Base-by-base conservation (phyloP, 2,888 invertebrate species). In the Stenotaenia linearis region DNA sequence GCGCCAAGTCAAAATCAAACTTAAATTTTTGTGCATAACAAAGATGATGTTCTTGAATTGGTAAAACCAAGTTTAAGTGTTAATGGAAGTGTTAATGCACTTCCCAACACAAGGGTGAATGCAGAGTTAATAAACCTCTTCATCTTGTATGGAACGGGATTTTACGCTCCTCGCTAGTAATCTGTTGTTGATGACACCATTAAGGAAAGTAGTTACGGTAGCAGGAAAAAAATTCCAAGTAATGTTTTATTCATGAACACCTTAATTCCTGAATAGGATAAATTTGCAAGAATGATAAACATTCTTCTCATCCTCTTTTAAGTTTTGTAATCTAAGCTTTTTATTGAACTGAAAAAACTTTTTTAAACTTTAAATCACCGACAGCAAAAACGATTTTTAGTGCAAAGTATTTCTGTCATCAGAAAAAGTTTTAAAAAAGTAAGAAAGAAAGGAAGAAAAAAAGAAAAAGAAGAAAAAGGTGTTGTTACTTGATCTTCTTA, bases 71-170 rank as follows among this genome's bases (percentile, higher is more conserved):
- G 21, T 21, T 4, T 21, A 23, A 61, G 25, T 7, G 61, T 7
- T 2, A 23, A 25, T 61, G 25, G 21, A 61, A 61, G 23, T n/a
- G n/a, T n/a, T n/a, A n/a, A n/a, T n/a, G n/a, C n/a, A n/a, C 23
- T 61, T 61, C 25, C 61, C 61, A n/a, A n/a, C n/a, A 1, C 15
- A 23, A 9, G 61, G 61, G 5, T 23, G 23, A 61, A 23, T 61
- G 61, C 7, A 61, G n/a, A n/a, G 61, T 61, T 61, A 61, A 61
- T 61, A 61, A 61, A 61, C 61, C 61, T 23, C 61, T 61, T 61
- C 61, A 61, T 25, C 61, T 25, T 61, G 0, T 23, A 61, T 15
- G 5, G 12, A 45, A 4, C 61, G 21, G 6, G 61, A 23, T 61
- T 61, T 23, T 23, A 61, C 5, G n/a, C n/a, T 61, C 61, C 10